Base-by-base conservation (phyloP, 1,140 invertebrate genomes). In the Artemia franciscana region DNA sequence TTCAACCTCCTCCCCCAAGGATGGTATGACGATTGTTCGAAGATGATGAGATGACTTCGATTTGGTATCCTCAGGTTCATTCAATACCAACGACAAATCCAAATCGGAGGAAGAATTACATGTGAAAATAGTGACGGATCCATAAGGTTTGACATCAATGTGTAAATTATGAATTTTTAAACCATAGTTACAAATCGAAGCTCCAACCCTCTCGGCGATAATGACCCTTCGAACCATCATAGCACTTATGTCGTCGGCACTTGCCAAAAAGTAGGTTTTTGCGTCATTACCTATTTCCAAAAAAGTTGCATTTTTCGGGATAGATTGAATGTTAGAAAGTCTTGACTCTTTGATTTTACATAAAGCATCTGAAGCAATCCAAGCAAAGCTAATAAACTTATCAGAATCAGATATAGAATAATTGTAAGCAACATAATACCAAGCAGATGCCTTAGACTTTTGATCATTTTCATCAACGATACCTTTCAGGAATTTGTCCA, bases 391-490 rank as follows among this genome's bases (percentile, higher is more conserved):
- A 9, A 60, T 9, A 2, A 60, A 27, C n/a, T 24, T 24, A 3
- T 21, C 60, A 9, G 60, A 60, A 3, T 21, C 60, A 9, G 60
- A 60, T 12, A 9, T 25, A 2, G 18, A 21, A 12, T 12, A 9
- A 5, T 26, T 60, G 26, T 60, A 60, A 2, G 60, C 60, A 26
- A 27, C 60, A 25, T 60, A 21, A 21, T 60, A 60, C 60, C 60
- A 60, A 2, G 23, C 60, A 26, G 24, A 60, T 21, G 60, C 60
- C 26, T 24, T 21, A 25, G 60, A 21, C 21, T 60, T 60, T 25
- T n/a, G 15, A n/a, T n/a, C n/a, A n/a, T n/a, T n/a, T 51, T 51
- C 39, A 18, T 51, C 24, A 5, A 3, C 12, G 12, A 12, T 25
- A 21, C 9, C 26, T 12, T 60, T 12, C 26, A 24, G 23, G 4